Evolutionary conservation across 2,888 invertebrate species (phyloP), one percentile per base, ranked within the genome.

Genomic region (Drosophila neotestacea): DNA sequence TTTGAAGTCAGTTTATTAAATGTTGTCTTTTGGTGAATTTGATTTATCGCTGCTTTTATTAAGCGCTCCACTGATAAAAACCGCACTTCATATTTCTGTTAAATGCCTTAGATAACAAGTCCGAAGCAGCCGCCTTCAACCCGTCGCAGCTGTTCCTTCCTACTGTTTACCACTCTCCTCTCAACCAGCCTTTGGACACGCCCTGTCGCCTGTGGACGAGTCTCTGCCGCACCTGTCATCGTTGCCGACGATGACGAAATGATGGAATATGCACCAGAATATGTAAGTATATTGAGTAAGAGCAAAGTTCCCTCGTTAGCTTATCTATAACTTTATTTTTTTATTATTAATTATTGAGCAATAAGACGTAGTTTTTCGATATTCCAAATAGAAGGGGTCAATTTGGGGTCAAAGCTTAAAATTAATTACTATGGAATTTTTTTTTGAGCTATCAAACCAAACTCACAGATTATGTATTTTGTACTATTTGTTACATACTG

Each of bases 251-350:
- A 88, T 67, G 89, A 90, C 62, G 90, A 90, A 74, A 83, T 86
- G 78, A 81, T 89, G 83, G 91, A 92, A 81, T 92, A 92, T 80
- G 92, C 92, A 34, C 91, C 92, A 54, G 79, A 92, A 85, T 91
- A 87, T 75, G 92, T 92, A 90, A 91, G 92, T 91, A 62, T 28
- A n/a, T 4, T 7, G 22, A 22, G 22, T 2, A 22, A 22, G 22
- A 2, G 22, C 22, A 22, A 22, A 22, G 22, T 22, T 22, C 1
- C 22, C 22, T 22, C 2, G 22, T 22, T 2, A 22, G 22, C 22
- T 22, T 22, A 22, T n/a, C n/a, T n/a, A n/a, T n/a, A n/a, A n/a
- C n/a, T n/a, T n/a, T n/a, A n/a, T n/a, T n/a, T n/a, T n/a, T n/a
- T n/a, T n/a, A n/a, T n/a, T n/a, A n/a, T n/a, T n/a, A n/a, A n/a